A percentile compares a stretch with the other conserved stretches of the same genome.
Evolutionary conservation across 2,113 vertebrate genomes (phyloP).

Genomic region (Myxocyprinus asiaticus): DNA sequence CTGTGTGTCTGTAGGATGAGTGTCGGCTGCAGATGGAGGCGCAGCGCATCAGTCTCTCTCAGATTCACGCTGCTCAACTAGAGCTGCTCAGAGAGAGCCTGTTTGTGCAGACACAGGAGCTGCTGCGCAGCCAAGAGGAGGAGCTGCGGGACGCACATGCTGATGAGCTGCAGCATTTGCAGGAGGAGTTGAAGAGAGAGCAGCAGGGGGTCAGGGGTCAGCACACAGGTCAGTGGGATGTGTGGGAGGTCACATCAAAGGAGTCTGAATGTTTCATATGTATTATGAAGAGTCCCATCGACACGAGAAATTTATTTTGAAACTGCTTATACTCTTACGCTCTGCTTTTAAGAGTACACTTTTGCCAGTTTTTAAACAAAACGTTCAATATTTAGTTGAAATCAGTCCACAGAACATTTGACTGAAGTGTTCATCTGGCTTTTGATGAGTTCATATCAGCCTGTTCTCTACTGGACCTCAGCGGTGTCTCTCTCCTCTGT

Average conservation of each 20-base stretch:
- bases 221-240: not conserved
- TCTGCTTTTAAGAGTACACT: no score
- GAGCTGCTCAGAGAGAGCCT: slow-evolving; percentile 79
- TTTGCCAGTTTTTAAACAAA: no score
- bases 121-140: slow-evolving; percentile 73
- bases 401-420: no score
- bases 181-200: not conserved
- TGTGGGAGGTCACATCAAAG: not conserved
- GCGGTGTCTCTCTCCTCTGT: no score
- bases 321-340: no score
- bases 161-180: not conserved
- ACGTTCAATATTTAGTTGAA: no score
- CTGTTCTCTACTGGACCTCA: no score
- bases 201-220: slow-evolving; percentile 65
- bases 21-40: slow-evolving; percentile 89
- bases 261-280: not conserved
- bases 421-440: no score
- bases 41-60: slow-evolving; percentile 87
- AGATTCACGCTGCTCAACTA: slow-evolving; percentile 88
- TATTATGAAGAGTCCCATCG: slow-evolving; percentile 2
- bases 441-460: no score
- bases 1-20: slow-evolving; percentile 75
- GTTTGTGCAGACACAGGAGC: slow-evolving; percentile 64
- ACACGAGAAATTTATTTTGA: no score
- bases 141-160: slow-evolving; percentile 41